These are phyloP conservation scores for Egretta garzetta DNA, from an alignment of 2,113 vertebrate species.

Conservation along the genomic window DNA sequence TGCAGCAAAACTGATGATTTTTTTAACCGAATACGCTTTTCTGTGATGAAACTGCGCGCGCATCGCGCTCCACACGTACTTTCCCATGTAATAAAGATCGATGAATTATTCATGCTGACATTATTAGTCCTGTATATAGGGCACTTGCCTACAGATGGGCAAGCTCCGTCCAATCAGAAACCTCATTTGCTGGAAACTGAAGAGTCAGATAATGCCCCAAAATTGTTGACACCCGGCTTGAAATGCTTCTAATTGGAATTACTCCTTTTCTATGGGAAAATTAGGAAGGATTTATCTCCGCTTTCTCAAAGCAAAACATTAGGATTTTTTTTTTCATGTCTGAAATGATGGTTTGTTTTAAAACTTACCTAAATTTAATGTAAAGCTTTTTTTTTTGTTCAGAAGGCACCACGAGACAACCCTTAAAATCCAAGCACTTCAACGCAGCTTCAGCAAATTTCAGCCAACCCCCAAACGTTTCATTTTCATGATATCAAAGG, in stretches of 20 bases:
- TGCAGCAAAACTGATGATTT: neutral
- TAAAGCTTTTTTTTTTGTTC: neutral
- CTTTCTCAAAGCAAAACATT: neutral
- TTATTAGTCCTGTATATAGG: constrained; percentile 57
- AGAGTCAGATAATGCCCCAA: constrained; percentile 24
- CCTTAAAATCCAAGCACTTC: neutral
- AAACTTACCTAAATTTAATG: constrained; percentile 7
- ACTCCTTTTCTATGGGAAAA: neutral
- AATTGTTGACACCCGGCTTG: constrained; percentile 20
- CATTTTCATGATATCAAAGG: constrained; percentile 32
- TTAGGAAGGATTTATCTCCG: neutral
- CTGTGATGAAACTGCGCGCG: neutral
- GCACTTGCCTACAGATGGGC: constrained; percentile 44
- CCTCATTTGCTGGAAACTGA: constrained; percentile 30
- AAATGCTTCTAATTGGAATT: constrained; percentile 32
- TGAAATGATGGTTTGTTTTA: neutral
- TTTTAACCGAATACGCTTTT: neutral
- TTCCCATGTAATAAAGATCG: neutral
- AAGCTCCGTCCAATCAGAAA: constrained; percentile 49
- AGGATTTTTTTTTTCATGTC: neutral
- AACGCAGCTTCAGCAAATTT: neutral
- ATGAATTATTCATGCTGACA: constrained; percentile 57
- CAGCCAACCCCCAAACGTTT: neutral
- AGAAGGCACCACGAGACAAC: neutral
- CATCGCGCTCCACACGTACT: neutral